Evolutionary conservation across 2,888 invertebrate genomes (phyloP).

Genomic region (Microctonus hyperodae): DNA sequence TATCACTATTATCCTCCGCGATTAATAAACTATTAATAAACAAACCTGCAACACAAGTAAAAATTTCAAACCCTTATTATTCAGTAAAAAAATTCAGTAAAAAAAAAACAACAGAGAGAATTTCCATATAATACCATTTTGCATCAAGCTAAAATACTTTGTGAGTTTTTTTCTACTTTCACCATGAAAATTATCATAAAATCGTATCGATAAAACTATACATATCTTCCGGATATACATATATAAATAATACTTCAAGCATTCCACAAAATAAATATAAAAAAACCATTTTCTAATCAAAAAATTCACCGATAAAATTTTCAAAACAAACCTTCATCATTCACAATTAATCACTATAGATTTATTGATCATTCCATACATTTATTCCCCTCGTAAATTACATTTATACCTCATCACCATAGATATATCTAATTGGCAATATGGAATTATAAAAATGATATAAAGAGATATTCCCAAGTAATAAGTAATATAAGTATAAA

Average conservation of each 20-base stretch:
- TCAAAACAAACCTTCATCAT: not conserved
- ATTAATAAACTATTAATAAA: too few species aligned
- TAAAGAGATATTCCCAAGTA: not conserved
- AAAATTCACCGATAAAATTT: not conserved
- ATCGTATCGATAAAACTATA: constrained; percentile 36
- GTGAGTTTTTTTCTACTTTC: constrained; percentile 24
- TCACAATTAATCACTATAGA: not conserved
- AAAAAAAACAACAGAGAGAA: too few species aligned
- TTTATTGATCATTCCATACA: not conserved
- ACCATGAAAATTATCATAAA: constrained; percentile 43
- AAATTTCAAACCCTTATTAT: too few species aligned
- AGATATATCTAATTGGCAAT: constrained; percentile 12
- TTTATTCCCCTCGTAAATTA: not conserved
- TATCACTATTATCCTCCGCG: too few species aligned
- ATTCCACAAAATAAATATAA: constrained; percentile 30
- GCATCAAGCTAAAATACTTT: too few species aligned
- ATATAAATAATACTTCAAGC: constrained; percentile 35
- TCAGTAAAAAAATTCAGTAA: too few species aligned
- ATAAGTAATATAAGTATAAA: not conserved
- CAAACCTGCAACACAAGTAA: too few species aligned
- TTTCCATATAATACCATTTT: too few species aligned
- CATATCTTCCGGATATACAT: constrained; percentile 43
- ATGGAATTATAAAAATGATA: not conserved
- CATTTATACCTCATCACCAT: not conserved
- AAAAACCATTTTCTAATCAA: constrained; percentile 21